A percentile compares a stretch with the other conserved stretches of the same genome.
These are phyloP conservation scores for Smutsia gigantea DNA, from an alignment of 2,797 vertebrate genomes.

Conservation along the genomic window DNA sequence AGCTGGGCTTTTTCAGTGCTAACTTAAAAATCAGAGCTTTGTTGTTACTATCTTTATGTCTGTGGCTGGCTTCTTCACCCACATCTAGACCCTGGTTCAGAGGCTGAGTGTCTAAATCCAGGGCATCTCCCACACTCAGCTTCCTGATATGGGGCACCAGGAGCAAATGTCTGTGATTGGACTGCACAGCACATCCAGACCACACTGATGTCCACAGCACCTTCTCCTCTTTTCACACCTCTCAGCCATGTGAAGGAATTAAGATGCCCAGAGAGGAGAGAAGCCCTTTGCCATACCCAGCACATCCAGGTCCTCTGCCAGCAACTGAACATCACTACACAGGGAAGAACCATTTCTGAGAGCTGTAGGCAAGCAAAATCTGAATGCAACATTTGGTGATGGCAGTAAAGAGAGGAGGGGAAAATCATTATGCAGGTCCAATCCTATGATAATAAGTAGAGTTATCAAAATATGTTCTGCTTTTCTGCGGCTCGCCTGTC, in stretches of 20 bases:
- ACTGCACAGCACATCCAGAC: background rate
- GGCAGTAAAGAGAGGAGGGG: background rate
- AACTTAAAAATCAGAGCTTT: background rate
- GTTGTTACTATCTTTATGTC: accelerated
- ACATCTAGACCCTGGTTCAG: background rate
- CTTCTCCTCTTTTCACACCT: background rate
- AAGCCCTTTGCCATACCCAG: accelerated
- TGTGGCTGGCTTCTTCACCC: background rate
- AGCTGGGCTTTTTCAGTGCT: background rate
- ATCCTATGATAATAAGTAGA: background rate
- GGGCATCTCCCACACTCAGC: background rate
- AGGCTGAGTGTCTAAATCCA: background rate
- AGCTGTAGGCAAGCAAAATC: background rate
- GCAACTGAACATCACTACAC: background rate
- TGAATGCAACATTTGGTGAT: background rate
- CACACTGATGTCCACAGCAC: accelerated
- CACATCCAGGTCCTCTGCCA: background rate
- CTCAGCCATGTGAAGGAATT: accelerated
- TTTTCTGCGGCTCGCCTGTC: background rate
- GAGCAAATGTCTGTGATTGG: no score
- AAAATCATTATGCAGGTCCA: background rate
- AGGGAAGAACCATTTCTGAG: background rate
- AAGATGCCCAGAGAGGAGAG: background rate
- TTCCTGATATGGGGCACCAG: background rate
- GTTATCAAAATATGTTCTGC: background rate